These are phyloP conservation scores for Neodiprion virginianus DNA, from an alignment of 1,140 invertebrate species.

Conservation along the genomic window DNA sequence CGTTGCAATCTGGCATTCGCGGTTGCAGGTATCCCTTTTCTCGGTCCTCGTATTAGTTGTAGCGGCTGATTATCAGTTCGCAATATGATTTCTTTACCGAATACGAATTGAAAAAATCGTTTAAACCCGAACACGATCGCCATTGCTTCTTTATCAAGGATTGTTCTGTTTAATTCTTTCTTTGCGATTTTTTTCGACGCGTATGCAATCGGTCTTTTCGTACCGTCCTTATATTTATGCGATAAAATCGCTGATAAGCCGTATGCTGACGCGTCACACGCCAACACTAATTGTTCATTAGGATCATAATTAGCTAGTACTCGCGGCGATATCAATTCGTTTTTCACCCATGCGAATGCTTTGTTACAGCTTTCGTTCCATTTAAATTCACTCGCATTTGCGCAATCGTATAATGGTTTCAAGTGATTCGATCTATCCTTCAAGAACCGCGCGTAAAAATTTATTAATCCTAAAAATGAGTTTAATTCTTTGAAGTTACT, in stretches of 20 bases:
- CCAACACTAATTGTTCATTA: slow-evolving; percentile 36
- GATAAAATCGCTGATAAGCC: slow-evolving; percentile 47
- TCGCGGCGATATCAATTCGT: slow-evolving; percentile 31
- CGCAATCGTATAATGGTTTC: slow-evolving; percentile 22
- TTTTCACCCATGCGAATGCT: slow-evolving; percentile 32
- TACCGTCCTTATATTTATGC: slow-evolving; percentile 28
- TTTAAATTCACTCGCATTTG: slow-evolving; percentile 10
- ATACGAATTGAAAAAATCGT: slow-evolving; percentile 63
- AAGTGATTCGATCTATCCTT: slow-evolving; percentile 15
- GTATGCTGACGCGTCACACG: slow-evolving; percentile 48
- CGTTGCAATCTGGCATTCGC: slow-evolving; percentile 39
- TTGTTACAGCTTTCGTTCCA: slow-evolving; percentile 19
- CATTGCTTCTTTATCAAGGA: neutral
- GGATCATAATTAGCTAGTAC: slow-evolving; percentile 42
- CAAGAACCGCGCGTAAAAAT: slow-evolving; percentile 26
- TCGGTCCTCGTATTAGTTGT: slow-evolving; percentile 48
- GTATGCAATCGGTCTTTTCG: too few species aligned
- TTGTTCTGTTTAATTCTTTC: too few species aligned
- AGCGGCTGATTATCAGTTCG: slow-evolving; percentile 61
- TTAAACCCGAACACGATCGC: slow-evolving; percentile 61
- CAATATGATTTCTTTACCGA: slow-evolving; percentile 58
- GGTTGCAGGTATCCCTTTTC: slow-evolving; percentile 37
- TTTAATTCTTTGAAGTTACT: slow-evolving; percentile 19
- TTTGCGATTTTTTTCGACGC: too few species aligned
- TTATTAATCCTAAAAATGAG: neutral